Evolutionary conservation across 2,888 invertebrate species (phyloP), one percentile per base, ranked within the genome.

Genomic region (Hemithea aestivaria): DNA sequence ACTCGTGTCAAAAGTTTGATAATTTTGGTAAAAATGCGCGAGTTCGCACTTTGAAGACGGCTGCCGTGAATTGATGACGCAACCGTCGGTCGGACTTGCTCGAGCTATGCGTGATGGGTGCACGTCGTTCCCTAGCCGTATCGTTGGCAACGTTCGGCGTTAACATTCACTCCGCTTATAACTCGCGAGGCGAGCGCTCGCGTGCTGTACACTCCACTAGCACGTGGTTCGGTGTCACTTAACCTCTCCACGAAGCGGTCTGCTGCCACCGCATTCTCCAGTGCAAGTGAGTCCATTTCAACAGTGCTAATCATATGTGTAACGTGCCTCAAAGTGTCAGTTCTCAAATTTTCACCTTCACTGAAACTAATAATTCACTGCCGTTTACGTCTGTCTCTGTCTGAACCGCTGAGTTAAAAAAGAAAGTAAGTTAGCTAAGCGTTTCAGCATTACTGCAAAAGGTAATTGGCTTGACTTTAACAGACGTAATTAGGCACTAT

Each of bases 181-280:
- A 68, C 71, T 60, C 58, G 66, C 73, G 72, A 53, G 58, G 41
- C 48, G 60, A 53, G 39, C 62, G 70, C 68, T 68, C 65, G 75
- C 60, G 64, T 55, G 50, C 44, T 51, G 42, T 53, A 46, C 57
- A 51, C 69, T 66, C 65, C 66, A 66, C 65, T 58, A 8, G 65
- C 81, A 82, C 82, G 82, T 83, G 82, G 79, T 75, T 59, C 48
- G 56, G 58, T 63, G 58, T 55, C 61, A 64, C 62, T 71, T 40
- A 73, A 73, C 73, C 73, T 73, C 58, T 51, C 59, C 36, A 59
- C 49, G 44, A 16, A 16, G 16, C 16, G 16, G 16, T 41, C 37
- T 38, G 35, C 46, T 31, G 27, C 16, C 24, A 26, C 10, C 10
- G 21, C 25, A 20, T 12, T 27, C 10, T 9, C 23, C 20, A 16